Percentiles rank a stretch among this genome's conserved stretches.
Evolutionary conservation across 2,888 invertebrate genomes (phyloP).

Genomic region (Apotomis turbidana): DNA sequence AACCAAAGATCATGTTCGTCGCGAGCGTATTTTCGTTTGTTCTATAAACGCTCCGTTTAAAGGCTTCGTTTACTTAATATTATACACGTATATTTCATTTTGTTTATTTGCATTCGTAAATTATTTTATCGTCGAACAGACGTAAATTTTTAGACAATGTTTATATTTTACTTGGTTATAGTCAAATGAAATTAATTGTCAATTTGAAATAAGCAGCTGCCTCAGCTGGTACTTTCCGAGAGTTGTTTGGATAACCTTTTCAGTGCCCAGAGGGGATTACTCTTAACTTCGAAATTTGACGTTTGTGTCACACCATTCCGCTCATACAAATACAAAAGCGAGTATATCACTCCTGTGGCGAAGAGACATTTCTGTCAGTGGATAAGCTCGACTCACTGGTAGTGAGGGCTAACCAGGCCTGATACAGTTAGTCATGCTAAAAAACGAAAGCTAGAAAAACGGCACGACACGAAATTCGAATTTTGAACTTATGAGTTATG

Average conservation of each 20-base stretch:
- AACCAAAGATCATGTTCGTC: background rate
- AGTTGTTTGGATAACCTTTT: background rate
- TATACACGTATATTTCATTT: conserved; percentile 28
- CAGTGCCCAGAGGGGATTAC: background rate
- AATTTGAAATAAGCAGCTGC: conserved; percentile 7
- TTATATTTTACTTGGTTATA: conserved; percentile 32
- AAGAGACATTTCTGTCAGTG: too few species aligned
- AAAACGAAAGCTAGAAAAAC: too few species aligned
- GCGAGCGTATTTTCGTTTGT: background rate
- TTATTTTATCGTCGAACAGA: conserved; percentile 38
- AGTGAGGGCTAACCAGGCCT: too few species aligned
- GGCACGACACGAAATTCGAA: too few species aligned
- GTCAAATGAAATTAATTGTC: conserved; percentile 21
- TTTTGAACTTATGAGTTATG: too few species aligned
- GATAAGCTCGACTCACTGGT: too few species aligned
- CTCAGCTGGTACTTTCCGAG: background rate
- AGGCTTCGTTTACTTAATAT: conserved; percentile 22
- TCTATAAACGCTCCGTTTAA: background rate
- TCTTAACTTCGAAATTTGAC: too few species aligned
- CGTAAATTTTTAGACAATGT: conserved; percentile 35
- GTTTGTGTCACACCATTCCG: too few species aligned
- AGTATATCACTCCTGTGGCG: too few species aligned
- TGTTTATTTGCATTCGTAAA: conserved; percentile 35
- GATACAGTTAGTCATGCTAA: too few species aligned
- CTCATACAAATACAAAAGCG: too few species aligned